Evolutionary conservation across 2,113 vertebrate genomes (phyloP).

Genomic region (Oreochromis niloticus): DNA sequence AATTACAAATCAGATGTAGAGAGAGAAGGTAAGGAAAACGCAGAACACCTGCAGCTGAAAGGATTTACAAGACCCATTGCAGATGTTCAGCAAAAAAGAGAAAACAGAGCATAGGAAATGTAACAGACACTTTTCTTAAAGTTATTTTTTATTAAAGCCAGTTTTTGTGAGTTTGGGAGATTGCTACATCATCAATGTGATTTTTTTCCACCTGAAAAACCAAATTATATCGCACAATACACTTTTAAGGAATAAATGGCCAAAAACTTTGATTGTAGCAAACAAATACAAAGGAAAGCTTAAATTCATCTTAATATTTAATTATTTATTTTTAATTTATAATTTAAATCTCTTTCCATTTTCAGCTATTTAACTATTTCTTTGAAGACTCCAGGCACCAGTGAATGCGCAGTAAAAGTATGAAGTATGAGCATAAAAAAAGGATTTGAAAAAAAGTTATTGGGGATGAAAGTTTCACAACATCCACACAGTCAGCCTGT

Average conservation of each 20-base stretch:
- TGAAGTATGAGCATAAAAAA: background rate
- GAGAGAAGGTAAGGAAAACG: background rate
- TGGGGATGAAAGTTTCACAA: background rate
- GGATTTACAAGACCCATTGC: background rate
- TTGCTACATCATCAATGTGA: background rate
- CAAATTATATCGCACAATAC: background rate
- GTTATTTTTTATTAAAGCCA: background rate
- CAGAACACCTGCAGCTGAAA: background rate
- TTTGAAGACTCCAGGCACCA: background rate
- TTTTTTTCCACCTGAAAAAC: background rate
- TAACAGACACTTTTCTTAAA: fast-evolving
- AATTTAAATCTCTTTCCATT: background rate
- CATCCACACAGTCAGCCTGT: background rate
- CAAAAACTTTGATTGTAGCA: background rate
- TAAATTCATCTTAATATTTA: background rate
- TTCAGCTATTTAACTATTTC: background rate
- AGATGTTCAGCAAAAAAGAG: background rate
- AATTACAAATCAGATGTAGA: background rate
- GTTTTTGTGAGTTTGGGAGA: background rate
- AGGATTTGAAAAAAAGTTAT: background rate
- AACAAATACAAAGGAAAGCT: background rate
- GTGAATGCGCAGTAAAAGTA: background rate
- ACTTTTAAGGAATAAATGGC: background rate
- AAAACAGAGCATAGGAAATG: background rate
- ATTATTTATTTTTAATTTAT: background rate